Conservation (phyloP, 2,888 invertebrate genomes). For the Ophion slaviceki region DNA sequence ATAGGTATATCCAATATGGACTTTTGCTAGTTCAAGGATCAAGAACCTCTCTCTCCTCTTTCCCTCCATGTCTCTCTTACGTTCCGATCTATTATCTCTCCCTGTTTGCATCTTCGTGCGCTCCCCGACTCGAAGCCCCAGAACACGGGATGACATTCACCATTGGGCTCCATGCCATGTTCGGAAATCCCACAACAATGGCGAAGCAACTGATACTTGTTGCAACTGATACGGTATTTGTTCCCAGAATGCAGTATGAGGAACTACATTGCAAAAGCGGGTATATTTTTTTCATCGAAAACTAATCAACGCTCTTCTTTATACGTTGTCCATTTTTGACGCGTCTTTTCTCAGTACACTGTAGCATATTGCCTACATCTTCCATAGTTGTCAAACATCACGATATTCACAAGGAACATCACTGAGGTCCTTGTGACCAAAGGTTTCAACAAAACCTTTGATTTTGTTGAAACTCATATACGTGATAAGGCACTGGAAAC, state of each 20-base stretch:
- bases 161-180: constrained; percentile 6
- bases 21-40: constrained; percentile 27
- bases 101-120: background rate
- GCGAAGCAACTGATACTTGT: background rate
- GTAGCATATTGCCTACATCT: no score
- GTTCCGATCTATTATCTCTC: background rate
- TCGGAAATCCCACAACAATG: constrained; percentile 40
- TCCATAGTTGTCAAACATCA: no score
- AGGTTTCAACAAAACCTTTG: no score
- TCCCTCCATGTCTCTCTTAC: background rate
- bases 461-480: no score
- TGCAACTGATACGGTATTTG: background rate
- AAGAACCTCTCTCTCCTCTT: background rate
- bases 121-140: constrained; percentile 36
- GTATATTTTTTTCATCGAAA: background rate
- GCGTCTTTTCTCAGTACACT: no score
- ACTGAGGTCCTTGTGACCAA: no score
- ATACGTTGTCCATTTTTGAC: no score
- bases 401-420: no score
- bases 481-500: no score
- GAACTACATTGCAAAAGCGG: background rate
- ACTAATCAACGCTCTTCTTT: no score
- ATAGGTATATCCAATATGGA: constrained; percentile 13
- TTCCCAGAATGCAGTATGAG: background rate
- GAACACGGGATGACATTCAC: constrained; percentile 27